Evolutionary conservation across 2,113 vertebrate species (phyloP).

Genomic region (Cranoglanis bouderius): DNA sequence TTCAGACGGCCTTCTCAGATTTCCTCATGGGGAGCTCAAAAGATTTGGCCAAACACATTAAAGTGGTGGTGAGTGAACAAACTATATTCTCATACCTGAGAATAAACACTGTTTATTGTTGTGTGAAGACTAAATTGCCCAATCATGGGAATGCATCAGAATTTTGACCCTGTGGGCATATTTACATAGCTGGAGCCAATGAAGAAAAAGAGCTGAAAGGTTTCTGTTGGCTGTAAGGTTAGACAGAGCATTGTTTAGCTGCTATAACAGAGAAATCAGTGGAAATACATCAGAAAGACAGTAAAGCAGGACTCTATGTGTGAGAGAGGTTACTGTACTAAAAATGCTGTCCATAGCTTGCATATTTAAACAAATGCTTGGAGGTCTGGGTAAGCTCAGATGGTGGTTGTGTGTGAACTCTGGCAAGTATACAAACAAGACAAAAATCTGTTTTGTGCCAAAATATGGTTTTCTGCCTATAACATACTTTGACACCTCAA

Average conservation of each 20-base stretch:
- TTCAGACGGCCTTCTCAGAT: conserved; percentile 93
- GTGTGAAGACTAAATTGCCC: background rate
- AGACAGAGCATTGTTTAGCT: background rate
- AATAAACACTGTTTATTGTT: background rate
- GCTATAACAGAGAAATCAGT: background rate
- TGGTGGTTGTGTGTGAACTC: background rate
- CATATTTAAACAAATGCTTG: background rate
- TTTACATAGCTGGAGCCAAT: background rate
- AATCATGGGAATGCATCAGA: background rate
- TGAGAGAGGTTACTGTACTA: background rate
- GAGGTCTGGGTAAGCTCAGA: background rate
- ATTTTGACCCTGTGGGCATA: background rate
- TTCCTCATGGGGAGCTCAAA: conserved; percentile 92
- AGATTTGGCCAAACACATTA: conserved; percentile 92
- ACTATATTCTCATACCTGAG: background rate
- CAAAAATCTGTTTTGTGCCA: background rate
- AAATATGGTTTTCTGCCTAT: background rate
- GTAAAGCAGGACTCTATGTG: background rate
- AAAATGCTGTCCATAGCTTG: background rate
- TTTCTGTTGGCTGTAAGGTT: background rate
- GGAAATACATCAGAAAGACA: background rate
- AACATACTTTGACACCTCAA: background rate
- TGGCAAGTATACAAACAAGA: background rate
- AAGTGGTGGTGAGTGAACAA: conserved; percentile 82
- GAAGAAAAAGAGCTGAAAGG: background rate